Evolutionary conservation across 2,797 vertebrate species (phyloP).

Genomic region (Clarias fuscus): DNA sequence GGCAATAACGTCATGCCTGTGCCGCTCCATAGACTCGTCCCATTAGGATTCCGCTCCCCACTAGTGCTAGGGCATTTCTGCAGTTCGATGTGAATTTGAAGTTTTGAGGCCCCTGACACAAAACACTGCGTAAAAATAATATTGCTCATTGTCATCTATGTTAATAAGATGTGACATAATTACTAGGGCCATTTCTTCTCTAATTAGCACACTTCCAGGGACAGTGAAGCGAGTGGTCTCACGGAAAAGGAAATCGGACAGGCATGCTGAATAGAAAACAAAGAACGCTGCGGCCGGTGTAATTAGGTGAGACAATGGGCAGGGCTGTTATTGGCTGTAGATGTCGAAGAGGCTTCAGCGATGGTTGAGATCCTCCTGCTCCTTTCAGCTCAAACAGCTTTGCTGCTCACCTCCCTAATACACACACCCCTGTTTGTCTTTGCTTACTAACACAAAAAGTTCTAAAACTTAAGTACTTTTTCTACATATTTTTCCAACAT

Average conservation of each 20-base stretch:
- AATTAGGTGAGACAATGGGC: slow-evolving; percentile 96
- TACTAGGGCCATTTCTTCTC: slow-evolving; percentile 95
- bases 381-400: slow-evolving; percentile 76
- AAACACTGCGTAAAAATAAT: slow-evolving; percentile 98
- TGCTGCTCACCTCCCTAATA: slow-evolving; percentile 88
- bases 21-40: slow-evolving; percentile 71
- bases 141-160: slow-evolving; percentile 87
- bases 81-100: slow-evolving; percentile 90
- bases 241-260: slow-evolving; percentile 91
- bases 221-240: slow-evolving; percentile 81
- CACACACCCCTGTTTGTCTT: slow-evolving; percentile 92
- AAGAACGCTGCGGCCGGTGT: slow-evolving; percentile 86
- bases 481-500: background rate
- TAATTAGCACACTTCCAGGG: slow-evolving; percentile 98
- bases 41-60: slow-evolving; percentile 66
- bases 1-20: slow-evolving; percentile 79
- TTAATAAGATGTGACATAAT: slow-evolving; percentile 97
- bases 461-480: background rate
- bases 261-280: slow-evolving; percentile 92
- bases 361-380: slow-evolving; percentile 73
- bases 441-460: slow-evolving; percentile 61
- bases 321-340: slow-evolving; percentile 93
- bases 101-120: slow-evolving; percentile 80
- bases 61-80: slow-evolving; percentile 72
- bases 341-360: slow-evolving; percentile 84